A percentile compares a stretch with the other conserved stretches of the same genome.
Conservation (phyloP, 2,113 vertebrate species). For the Cathartes aura region DNA sequence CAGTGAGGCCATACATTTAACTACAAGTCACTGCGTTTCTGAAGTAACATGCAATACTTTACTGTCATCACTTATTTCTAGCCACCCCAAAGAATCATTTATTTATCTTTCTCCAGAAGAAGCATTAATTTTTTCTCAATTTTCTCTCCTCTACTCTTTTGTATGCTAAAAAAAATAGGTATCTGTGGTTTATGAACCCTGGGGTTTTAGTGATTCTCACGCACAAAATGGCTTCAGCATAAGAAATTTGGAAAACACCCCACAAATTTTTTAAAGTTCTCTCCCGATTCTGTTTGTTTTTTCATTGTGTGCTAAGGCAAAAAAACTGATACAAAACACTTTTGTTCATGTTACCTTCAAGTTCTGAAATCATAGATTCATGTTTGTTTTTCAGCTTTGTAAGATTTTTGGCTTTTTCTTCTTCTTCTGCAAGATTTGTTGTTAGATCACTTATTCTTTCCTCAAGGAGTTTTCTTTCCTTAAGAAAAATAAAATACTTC, state of each 20-base stretch:
- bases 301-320: background rate
- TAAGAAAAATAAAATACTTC: background rate
- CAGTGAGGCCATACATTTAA: background rate
- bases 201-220: background rate
- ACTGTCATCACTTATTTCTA: background rate
- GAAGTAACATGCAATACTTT: background rate
- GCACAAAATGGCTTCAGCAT: background rate
- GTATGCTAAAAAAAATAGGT: background rate
- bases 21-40: background rate
- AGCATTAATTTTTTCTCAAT: background rate
- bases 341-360: constrained; percentile 81
- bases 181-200: background rate
- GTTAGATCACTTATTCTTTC: constrained; percentile 89
- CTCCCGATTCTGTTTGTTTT: background rate
- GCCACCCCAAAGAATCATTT: background rate
- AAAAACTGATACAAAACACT: background rate
- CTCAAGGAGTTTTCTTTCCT: constrained; percentile 93
- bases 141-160: background rate
- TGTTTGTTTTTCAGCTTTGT: constrained; percentile 94
- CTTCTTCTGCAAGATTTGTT: constrained; percentile 93
- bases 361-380: constrained; percentile 96
- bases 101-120: background rate
- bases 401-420: constrained; percentile 95
- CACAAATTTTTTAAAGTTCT: background rate
- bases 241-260: background rate